Evolutionary conservation across 2,797 vertebrate species (phyloP), one percentile per base, ranked within the genome.

Genomic region (Choloepus didactylus): DNA sequence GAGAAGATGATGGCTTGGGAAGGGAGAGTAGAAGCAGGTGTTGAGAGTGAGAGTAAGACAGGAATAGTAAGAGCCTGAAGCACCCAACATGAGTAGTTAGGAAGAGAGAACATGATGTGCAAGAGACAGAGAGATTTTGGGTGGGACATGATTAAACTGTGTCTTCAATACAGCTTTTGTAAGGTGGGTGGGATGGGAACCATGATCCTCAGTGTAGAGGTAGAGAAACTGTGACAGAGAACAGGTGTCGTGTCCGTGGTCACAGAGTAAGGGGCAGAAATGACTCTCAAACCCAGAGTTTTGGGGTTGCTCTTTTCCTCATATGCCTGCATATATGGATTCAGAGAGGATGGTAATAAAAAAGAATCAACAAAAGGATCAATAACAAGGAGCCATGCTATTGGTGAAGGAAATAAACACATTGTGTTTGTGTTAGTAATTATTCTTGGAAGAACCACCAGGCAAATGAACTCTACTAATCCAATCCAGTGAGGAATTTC

Each of bases 401-500:
- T 7, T 31, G 21, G 29, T 44, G 59, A 86, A 67, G 31, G 80
- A 83, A 67, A 35, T 41, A 66, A 51, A 59, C 9, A 29, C n/a
- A 18, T 19, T 41, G 69, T 46, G 25, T 27, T 38, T 14, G 38
- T 69, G 31, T 46, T 56, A n/a, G 19, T 35, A 62, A 38, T 66
- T 29, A 62, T 46, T 88, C n/a, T 64, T 56, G 44, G 49, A n/a
- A 25, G 29, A 92, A 11, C 49, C 23, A 38, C 60, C 41, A 72
- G 62, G 62, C 27, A 59, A 83, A 83, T 82, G 41, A 82, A 51
- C 5, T 70, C 9, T 35, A 60, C 31, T 96, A 91, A 72, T 92
- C 35, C 59, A 86, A 56, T 18, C 23, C 12, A 83, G 64, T 72
- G 83, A 94, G 85, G 87, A 76, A 91, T 89, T 94, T 95, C 60